Evolutionary conservation across 2,113 vertebrate genomes (phyloP).

Genomic region (Noturus placidus): DNA sequence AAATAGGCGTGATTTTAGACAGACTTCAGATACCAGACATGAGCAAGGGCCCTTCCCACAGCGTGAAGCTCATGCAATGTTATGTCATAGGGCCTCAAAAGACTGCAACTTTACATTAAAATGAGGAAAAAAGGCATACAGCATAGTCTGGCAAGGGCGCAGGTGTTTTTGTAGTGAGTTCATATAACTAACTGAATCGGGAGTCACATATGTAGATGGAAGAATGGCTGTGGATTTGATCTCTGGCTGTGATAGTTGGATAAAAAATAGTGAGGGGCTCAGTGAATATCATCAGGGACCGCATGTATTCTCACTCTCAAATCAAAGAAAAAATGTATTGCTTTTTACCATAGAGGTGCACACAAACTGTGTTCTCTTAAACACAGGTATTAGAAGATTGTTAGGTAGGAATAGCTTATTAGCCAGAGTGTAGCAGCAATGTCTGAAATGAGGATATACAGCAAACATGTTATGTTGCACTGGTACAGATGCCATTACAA

Average conservation of each 20-base stretch:
- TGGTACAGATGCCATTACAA: neutral
- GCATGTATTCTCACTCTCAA: neutral
- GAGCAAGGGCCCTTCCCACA: no score
- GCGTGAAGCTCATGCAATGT: no score
- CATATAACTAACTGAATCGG: slow-evolving; percentile 49
- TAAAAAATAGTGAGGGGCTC: slow-evolving; percentile 15
- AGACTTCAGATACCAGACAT: no score
- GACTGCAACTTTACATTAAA: slow-evolving; percentile 16
- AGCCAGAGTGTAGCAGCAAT: neutral
- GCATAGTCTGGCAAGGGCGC: slow-evolving; percentile 44
- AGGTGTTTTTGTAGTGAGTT: slow-evolving; percentile 46
- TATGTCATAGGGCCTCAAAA: slow-evolving; percentile 41
- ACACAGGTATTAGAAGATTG: neutral
- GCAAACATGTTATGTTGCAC: neutral
- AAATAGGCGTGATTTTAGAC: no score
- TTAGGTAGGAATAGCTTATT: neutral
- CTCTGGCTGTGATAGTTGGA: slow-evolving; percentile 29
- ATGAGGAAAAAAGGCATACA: neutral
- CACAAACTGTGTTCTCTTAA: neutral
- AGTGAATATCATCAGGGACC: slow-evolving; percentile 24
- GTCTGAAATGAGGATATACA: neutral
- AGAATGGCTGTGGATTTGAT: slow-evolving; percentile 33
- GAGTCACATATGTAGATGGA: slow-evolving; percentile 30
- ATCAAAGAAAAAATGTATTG: neutral
- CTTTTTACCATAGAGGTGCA: neutral